phyloP scores from a whole-genome alignment of 1,140 invertebrate genomes.

The Habropoda laboriosa region DNA sequence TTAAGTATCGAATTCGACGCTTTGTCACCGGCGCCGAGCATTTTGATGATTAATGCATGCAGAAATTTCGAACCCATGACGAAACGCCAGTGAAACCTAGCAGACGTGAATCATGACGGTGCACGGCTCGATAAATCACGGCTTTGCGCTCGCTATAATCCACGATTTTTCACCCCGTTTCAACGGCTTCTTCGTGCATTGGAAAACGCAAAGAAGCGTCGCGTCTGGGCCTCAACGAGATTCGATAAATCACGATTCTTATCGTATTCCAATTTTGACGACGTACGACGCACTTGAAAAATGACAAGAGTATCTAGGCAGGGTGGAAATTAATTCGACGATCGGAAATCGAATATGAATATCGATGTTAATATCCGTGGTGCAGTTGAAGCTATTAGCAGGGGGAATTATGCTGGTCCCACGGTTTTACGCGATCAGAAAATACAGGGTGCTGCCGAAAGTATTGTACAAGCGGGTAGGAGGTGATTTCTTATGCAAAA shows the following conservation, averaged over 20 bases:
- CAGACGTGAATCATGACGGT: constrained; percentile 33
- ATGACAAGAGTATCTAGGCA: neutral
- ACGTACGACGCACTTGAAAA: neutral
- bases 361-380: too few relatives aligned
- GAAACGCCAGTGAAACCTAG: constrained; percentile 1
- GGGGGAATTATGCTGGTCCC: too few relatives aligned
- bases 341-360: neutral
- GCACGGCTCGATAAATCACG: constrained; percentile 25
- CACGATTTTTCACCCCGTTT: constrained; percentile 33
- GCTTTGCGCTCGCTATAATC: constrained; percentile 21
- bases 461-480: too few relatives aligned
- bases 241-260: constrained; percentile 30
- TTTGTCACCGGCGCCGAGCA: neutral
- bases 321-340: neutral
- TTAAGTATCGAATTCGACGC: neutral
- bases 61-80: constrained; percentile 27
- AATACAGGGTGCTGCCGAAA: too few relatives aligned
- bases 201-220: constrained; percentile 20
- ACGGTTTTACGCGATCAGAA: too few relatives aligned
- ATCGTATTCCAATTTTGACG: neutral
- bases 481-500: too few relatives aligned
- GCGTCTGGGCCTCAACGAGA: neutral
- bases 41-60: constrained; percentile 19
- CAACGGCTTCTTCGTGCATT: constrained; percentile 25
- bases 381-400: too few relatives aligned